Evolutionary conservation across 2,113 vertebrate genomes (phyloP), one percentile per base, ranked within the genome.

Genomic region (Pangasianodon gigas): DNA sequence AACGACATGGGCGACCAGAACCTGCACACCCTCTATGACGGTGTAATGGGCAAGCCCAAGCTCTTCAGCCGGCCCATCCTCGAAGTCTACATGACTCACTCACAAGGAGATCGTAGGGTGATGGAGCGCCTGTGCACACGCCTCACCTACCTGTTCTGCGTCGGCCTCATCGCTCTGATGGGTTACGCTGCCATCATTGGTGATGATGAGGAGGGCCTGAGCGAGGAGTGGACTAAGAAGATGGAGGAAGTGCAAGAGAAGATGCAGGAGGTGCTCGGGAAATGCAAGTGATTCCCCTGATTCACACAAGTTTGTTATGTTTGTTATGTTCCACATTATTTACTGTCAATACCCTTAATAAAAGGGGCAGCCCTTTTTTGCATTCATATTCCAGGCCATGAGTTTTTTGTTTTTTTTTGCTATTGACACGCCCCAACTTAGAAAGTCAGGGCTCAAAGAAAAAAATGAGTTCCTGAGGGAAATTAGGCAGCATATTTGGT

Each of bases 101-200:
- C 95, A 0, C 89, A 94, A 6, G 93, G 94, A 1, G 93, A 96
- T 88, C 94, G 91, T 0, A 75, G 2, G 48, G 93, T 93, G 58
- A 96, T 97, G 96, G 96, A 96, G 91, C 93, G 86, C 0, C 95
- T 97, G 62, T 96, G 96, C 94, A 96, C 94, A 0, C 95, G 94
- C 54, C 95, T 97, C 92, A 96, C 95, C 74, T 95, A 96, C 90
- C 94, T 97, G 74, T 97, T 97, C 95, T 96, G 95, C 95, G 96
- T 97, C 65, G 96, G 96, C 88, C 95, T 96, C 91, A 96, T 96
- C 65, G 95, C 96, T 26, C 93, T 96, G 32, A 96, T 96, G 95
- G 96, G 95, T 91, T 95, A 96, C 52, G 87, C 95, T 0, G 94
- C 95, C 89, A 37, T 96, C 93, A 94, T 96, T 0, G 95, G 93